phyloP scores from a whole-genome alignment of 2,888 invertebrate genomes.

The Ennomos quercinarius region DNA sequence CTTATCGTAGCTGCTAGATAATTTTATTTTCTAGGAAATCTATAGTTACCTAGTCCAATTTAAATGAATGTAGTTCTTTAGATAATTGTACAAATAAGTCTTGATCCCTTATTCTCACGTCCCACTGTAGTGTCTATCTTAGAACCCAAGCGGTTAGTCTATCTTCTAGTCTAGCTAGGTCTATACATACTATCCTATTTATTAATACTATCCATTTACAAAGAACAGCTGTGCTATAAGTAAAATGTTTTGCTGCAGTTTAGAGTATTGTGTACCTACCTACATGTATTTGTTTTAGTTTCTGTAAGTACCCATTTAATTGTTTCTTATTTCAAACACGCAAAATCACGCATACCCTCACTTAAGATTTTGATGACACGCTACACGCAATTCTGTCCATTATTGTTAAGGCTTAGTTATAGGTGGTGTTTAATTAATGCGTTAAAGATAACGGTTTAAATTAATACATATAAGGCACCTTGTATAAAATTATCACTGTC shows the following conservation, averaged over 20 bases:
- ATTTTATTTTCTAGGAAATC: conserved; percentile 63
- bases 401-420: conserved; percentile 65
- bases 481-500: conserved; percentile 75
- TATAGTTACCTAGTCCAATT: conserved; percentile 54
- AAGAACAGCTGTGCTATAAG: conserved; percentile 25
- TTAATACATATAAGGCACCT: conserved; percentile 65
- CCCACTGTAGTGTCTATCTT: conserved; percentile 73
- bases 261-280: conserved; percentile 1
- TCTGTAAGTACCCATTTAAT: too few relatives aligned
- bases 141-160: conserved; percentile 48
- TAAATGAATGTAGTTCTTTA: conserved; percentile 56
- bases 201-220: conserved; percentile 9
- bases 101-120: conserved; percentile 82
- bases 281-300: background rate
- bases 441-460: conserved; percentile 59
- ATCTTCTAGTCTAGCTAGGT: conserved; percentile 10
- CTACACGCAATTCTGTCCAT: conserved; percentile 85
- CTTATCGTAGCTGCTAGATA: conserved; percentile 50
- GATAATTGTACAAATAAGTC: conserved; percentile 74
- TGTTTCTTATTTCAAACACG: conserved; percentile 19
- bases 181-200: conserved; percentile 26
- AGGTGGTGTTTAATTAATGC: conserved; percentile 64
- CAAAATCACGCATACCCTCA: conserved; percentile 54
- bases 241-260: conserved; percentile 14
- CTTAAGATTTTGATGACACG: conserved; percentile 64